Base-by-base conservation (phyloP, 2,797 vertebrate genomes). In the Crocidura indochinensis region DNA sequence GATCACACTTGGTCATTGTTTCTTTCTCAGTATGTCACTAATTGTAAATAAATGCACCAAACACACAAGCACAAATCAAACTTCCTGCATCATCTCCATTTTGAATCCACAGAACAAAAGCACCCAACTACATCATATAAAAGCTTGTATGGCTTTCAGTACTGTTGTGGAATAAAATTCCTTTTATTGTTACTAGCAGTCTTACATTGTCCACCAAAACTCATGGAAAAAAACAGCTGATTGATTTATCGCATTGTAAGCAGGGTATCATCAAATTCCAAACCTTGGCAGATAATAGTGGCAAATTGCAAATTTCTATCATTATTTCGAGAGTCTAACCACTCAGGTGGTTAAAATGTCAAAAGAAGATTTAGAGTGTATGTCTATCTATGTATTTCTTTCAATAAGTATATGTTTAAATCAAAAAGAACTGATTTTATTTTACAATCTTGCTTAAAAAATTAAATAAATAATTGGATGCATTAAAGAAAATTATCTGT, bases 381-480 rank as follows among this genome's bases (percentile, higher is more conserved):
- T 62, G 8, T 29, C 3, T 64, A 20, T 20, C 22, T 73, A 72
- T 51, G 22, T 2, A 11, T 67, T 81, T 62, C 8, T 56, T 5
- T 87, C 17, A 89, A 79, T 53, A 75, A 22, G 27, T 0, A 27
- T 71, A 17, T 77, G 20, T 81, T 87, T 81, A 84, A 38, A n/a
- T 46, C 10, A 62, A 5, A 65, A 24, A 88, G 87, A 87, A 82
- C 11, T 85, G 15, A 38, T 38, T 78, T 69, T 74, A 67, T 86
- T 92, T 92, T 78, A 14, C 3, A 6, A 24, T 44, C 6, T 10
- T 65, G n/a, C 12, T 74, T 75, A 65, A 74, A 24, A 10, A 12
- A 27, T 27, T 47, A 82, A 80, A 3, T 10, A 22, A 72, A 44
- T 27, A 22, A 87, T n/a, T 79, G 10, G 0, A 5, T 69, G 0